A percentile compares a stretch with the other conserved stretches of the same genome.
These are phyloP conservation scores for Trypoxylon attenuatum DNA, from an alignment of 2,888 invertebrate species.

Conservation along the genomic window DNA sequence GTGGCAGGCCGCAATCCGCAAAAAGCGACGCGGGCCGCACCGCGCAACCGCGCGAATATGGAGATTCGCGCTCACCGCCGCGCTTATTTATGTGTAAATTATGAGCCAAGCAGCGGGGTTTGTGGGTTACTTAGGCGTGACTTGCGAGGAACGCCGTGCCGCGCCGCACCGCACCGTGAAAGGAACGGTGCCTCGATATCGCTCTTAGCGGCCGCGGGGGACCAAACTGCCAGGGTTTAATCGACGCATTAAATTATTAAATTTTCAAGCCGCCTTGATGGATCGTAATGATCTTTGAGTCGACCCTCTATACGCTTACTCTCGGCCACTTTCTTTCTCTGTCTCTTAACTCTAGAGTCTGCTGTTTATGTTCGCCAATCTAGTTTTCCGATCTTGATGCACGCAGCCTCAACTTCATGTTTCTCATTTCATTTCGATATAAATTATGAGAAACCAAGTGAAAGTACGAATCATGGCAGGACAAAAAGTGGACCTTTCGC, in stretches of 20 bases:
- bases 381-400: neutral
- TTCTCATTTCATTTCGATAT: slow-evolving; percentile 27
- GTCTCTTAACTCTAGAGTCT: neutral
- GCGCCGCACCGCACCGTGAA: too few relatives aligned
- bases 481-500: slow-evolving; percentile 10
- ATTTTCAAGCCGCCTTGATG: neutral
- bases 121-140: neutral
- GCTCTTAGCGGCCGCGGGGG: neutral
- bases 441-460: slow-evolving; percentile 35
- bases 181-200: too few relatives aligned
- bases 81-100: slow-evolving; percentile 1
- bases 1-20: neutral
- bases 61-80: neutral
- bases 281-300: neutral
- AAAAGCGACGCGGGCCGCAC: neutral
- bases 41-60: neutral
- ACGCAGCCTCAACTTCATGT: slow-evolving; percentile 14
- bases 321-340: neutral
- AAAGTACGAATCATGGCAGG: slow-evolving; percentile 34
- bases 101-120: neutral
- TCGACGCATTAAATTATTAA: neutral
- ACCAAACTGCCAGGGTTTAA: neutral
- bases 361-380: neutral
- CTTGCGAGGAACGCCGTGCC: too few relatives aligned
- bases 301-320: neutral